Evolutionary conservation across 2,113 vertebrate species (phyloP), one percentile per base, ranked within the genome.

Genomic region (Ictalurus punctatus): DNA sequence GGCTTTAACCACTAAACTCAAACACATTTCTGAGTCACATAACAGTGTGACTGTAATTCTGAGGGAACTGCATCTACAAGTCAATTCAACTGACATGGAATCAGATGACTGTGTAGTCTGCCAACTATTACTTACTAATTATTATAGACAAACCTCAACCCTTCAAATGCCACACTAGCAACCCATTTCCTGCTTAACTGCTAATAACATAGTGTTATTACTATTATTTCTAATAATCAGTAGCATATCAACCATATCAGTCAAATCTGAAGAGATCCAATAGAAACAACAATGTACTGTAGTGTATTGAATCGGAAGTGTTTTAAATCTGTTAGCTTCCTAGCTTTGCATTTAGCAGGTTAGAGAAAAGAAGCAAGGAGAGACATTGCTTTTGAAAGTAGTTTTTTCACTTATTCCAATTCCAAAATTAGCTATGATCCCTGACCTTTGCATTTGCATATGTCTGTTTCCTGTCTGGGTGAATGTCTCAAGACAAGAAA

Each of bases 401-500:
- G 25, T 52, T 79, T 79, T 6, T 79, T 13, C 19, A 52, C 4
- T 40, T 76, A 40, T 23, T 76, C 17, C 23, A 61, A 3, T 40
- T 37, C 16, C 16, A 48, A 54, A n/a, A 27, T 80, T 79, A 85
- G 86, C 23, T 78, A 21, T 83, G 81, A 90, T 76, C 65, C 65
- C 58, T 88, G 84, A 83, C 84, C 83, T 83, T 71, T 87, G 44
- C 48, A 56, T 71, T 80, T 34, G 30, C 65, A 82, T n/a, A n/a
- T 37, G 78, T 87, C 61, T 48, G 78, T 58, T 82, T 82, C 78
- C 86, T 71, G 78, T 54, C 78, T 87, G 48, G 48, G 10, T 87
- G 78, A 65, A 40, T 54, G 59, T n/a, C 8, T 17, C 16, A 34
- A 81, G n/a, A 34, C 78, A 56, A 80, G 48, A 8, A 71, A 30